Evolutionary conservation across 2,888 invertebrate species (phyloP), one percentile per base, ranked within the genome.

Genomic region (Monochamus alternatus): DNA sequence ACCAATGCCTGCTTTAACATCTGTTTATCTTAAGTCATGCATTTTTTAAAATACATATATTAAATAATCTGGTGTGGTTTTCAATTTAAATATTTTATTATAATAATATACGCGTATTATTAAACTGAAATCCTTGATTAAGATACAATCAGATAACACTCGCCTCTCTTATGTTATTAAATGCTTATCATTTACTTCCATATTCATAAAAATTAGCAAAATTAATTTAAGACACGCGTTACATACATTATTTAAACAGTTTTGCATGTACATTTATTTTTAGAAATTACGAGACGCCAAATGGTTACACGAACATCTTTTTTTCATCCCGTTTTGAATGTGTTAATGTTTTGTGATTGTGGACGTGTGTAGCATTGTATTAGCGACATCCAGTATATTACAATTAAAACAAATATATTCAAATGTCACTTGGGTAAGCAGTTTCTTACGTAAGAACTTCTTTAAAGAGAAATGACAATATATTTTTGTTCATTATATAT

Each of bases 391-490:
- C 47, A 8, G 10, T 47, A 47, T 47, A 12, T 10, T 47, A 47
- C 9, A 47, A 47, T 47, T 47, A 47, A n/a, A 55, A n/a, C n/a
- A 5, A 55, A 14, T 55, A 55, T 55, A 55, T 55, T 55, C 55
- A n/a, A 55, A 55, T 55, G 7, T 55, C n/a, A 55, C 14, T n/a
- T 55, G 8, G 55, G 14, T 7, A 7, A 55, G n/a, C 8, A 10
- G 14, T 14, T 12, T 14, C 38, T 55, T 14, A 14, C 14, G 14
- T 55, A 55, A 14, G 55, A 55, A 55, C 55, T 7, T 55, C 7
- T 55, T 55, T 55, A 55, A 52, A 55, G n/a, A 55, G 1, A 55
- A 55, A 22, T 55, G 55, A 55, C 55, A 55, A n/a, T 55, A n/a
- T 55, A 55, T 55, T 55, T 55, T 55, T 55, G 14, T 55, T 55